Evolutionary conservation across 37 sponge, comb jelly and placozoan genomes (phyloP), one percentile per base, ranked within the genome.

Genomic region (Beroe ovata): DNA sequence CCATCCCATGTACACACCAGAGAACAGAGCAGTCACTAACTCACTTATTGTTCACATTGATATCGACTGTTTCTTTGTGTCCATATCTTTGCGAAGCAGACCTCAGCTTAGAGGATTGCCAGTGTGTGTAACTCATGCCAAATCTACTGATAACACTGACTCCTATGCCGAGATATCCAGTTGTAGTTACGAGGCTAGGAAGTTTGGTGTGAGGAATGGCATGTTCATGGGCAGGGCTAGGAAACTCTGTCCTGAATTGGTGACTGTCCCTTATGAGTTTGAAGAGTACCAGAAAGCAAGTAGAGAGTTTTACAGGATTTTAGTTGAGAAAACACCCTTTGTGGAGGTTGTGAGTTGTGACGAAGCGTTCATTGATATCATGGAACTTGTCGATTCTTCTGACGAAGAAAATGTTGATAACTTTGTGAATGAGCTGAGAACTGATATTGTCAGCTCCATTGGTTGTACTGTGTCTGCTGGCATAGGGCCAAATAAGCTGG

Each of bases 21-120:
- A 1, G 41, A 77, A 77, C 28, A 38, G 47, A 60, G 32, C 42
- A 26, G 4, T 20, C 3, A 20, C 37, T 0, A 16, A 47, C 8
- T 60, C 91, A 81, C 90, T 91, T 0, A 60, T 94, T 0, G 91
- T 96, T 16, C 97, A 96, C 35, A 62, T 96, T 69, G 97, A 96
- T 64, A 60, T 96, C 39, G 97, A 96, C 58, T 96, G 94, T 64
- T 96, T 96, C 90, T 96, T 96, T 91, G 97, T 92, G 38, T 93
- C 95, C 16, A 94, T 93, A 19, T 91, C 92, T 22, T 61, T 93
- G 1, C 60, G 89, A 26, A 72, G 77, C 30, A 63, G 84, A 39
- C 92, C 95, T 28, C 88, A 92, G 8, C 90, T 94, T 8, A 91
- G 60, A 39, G 97, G 95, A 0, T 91, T 93, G 33, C 93, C 97